Evolutionary conservation across 2,797 vertebrate species (phyloP), one percentile per base, ranked within the genome.

Genomic region (Harpagifer antarcticus): DNA sequence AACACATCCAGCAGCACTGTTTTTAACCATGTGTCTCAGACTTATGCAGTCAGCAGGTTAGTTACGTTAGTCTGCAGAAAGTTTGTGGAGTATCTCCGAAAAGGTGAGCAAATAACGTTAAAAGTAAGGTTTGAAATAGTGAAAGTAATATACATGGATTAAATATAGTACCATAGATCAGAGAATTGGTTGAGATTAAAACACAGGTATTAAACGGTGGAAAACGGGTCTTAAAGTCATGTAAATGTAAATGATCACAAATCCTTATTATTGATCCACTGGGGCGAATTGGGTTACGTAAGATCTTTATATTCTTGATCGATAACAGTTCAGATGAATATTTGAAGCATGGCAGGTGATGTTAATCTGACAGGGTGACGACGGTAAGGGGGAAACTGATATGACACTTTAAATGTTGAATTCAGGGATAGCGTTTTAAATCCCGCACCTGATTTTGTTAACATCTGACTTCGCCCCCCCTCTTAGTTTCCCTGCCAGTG

Each of bases 361-460:
- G 33, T 42, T 11, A 1, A 37, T 37, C 33, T 37, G 33, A 37
- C 33, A 37, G 33, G 33, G 33, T 37, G 33, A 37, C 33, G 33
- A 37, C 33, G n/a, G 7, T 14, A 58, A 19, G n/a, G 56, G 0
- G 8, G 55, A 17, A 27, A 19, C 37, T 42, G 37, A 3, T 19
- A 33, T 33, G 33, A 6, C 4, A 1, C 20, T n/a, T 19, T 31
- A 43, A 60, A 17, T 5, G 31, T 12, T 33, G 3, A n/a, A 54
- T 33, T 63, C 48, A 57, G 4, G 10, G 48, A 20, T 3, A 9
- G 8, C 23, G 4, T 47, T 50, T 31, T 10, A 64, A 60, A 71
- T 7, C 68, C 60, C 1, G 52, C 66, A 60, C 76, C 62, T 72
- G 54, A 44, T 70, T 70, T 45, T 63, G 69, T 59, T 4, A 23